Percentiles rank a stretch among this genome's conserved stretches.
Evolutionary conservation across 2,888 invertebrate species (phyloP).

Genomic region (Latheticus oryzae): DNA sequence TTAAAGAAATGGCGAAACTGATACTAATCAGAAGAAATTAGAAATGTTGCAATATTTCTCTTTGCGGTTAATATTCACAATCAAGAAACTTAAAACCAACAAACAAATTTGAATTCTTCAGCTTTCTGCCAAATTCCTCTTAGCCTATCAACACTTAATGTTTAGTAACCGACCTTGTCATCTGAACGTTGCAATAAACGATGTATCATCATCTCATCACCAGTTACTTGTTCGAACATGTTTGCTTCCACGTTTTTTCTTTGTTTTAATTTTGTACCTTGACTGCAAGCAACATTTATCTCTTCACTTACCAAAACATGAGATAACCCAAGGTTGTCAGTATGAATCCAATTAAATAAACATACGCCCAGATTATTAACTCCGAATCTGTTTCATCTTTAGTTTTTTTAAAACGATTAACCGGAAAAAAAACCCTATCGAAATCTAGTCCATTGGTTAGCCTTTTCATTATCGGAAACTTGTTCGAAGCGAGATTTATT

Average conservation of each 20-base stretch:
- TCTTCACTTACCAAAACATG: conserved; percentile 27
- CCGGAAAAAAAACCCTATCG: not conserved
- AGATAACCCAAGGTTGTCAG: conserved; percentile 28
- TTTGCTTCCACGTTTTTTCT: conserved; percentile 1
- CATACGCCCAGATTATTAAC: conserved; percentile 15
- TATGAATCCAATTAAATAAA: conserved; percentile 29
- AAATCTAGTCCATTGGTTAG: conserved; percentile 8
- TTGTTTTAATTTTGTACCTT: conserved; percentile 6
- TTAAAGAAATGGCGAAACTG: too few species aligned
- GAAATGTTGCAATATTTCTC: too few species aligned
- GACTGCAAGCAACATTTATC: conserved; percentile 19
- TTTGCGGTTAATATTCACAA: too few species aligned
- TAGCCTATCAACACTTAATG: too few species aligned
- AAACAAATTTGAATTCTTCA: too few species aligned
- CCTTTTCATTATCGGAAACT: conserved; percentile 9
- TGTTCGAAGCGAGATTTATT: conserved; percentile 11
- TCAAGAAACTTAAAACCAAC: too few species aligned
- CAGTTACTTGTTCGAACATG: conserved; percentile 13
- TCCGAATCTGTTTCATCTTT: not conserved
- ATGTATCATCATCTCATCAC: too few species aligned
- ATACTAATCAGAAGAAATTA: too few species aligned
- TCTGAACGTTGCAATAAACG: too few species aligned
- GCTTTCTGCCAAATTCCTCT: too few species aligned
- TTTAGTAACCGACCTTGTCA: too few species aligned
- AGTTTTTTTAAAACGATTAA: not conserved